Conservation (phyloP, 2,888 invertebrate genomes). For the Leptinotarsa haldemani region DNA sequence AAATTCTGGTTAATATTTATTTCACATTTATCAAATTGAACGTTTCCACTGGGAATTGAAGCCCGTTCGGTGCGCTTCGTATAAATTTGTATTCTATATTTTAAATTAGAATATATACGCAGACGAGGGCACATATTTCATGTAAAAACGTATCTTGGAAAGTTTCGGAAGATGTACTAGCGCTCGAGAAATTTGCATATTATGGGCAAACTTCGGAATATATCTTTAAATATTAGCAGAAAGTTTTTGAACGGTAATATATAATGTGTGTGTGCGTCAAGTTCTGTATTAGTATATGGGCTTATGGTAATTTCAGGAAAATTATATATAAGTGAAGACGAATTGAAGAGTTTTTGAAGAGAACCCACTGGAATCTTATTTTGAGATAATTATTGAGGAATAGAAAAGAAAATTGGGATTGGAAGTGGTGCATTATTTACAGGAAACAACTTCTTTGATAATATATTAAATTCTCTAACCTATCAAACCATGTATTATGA, state of each 20-base stretch:
- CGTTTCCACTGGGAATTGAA: slow-evolving; percentile 64
- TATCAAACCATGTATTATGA: too few species aligned
- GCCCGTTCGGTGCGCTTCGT: slow-evolving; percentile 60
- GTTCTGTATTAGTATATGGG: slow-evolving; percentile 38
- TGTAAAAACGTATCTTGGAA: slow-evolving; percentile 65
- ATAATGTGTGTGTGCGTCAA: slow-evolving; percentile 51
- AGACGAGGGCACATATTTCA: slow-evolving; percentile 66
- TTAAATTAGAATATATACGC: slow-evolving; percentile 68
- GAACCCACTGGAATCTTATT: too few species aligned
- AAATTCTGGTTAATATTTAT: slow-evolving; percentile 66
- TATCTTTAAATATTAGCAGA: slow-evolving; percentile 58
- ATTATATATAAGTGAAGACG: background rate
- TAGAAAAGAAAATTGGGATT: too few species aligned
- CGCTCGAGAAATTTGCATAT: slow-evolving; percentile 63
- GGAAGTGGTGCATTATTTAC: too few species aligned
- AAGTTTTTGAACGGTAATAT: slow-evolving; percentile 51
- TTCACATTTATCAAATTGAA: slow-evolving; percentile 67
- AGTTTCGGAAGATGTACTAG: slow-evolving; percentile 62
- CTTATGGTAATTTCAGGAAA: background rate
- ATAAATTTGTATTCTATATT: slow-evolving; percentile 68
- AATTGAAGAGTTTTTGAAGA: background rate
- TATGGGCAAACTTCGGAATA: slow-evolving; percentile 63
- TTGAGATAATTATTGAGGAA: too few species aligned
- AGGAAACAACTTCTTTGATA: too few species aligned
- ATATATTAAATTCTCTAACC: too few species aligned